Evolutionary conservation across 2,113 vertebrate species (phyloP), one percentile per base, ranked within the genome.

Genomic region (Paralichthys olivaceus): DNA sequence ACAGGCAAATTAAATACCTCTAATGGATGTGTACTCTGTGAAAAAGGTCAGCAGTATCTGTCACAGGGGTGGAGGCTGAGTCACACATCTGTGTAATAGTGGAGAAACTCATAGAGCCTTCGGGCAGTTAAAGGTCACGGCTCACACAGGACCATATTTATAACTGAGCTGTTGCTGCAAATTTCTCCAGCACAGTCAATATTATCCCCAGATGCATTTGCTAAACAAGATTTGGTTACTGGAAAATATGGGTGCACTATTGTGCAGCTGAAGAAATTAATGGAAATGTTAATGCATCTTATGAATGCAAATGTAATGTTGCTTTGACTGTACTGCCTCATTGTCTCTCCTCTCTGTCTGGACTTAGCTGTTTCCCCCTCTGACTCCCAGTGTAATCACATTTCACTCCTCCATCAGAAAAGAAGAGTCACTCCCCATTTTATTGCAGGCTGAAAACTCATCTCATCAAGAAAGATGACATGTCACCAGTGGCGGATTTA

Each of bases 311-410:
- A 49, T 49, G 17, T 6, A 49, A 49, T 49, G 5, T 49, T 49
- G 45, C 45, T 53, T 0, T 23, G 62, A 43, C 72, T 34, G 55
- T 5, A 47, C 43, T 19, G 15, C 17, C 15, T 47, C 43, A 19
- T 47, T 53, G 20, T 53, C 19, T n/a, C 8, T 20, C 19, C 49
- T 81, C 49, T 79, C 74, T 75, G 62, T 83, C 68, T 75, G 78
- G 71, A 86, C 68, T 86, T 79, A 77, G 79, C 73, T 82, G 67
- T 77, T 85, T 66, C 26, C 32, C 55, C 73, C 65, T 80, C 78
- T 77, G 76, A 72, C 82, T 87, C 56, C 37, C 53, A 69, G n/a
- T 63, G 9, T 75, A 83, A 87, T 84, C 83, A 84, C 81, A 81
- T 86, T 87, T 84, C 69, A 81, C 64, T 55, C 74, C 47, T 19